Conservation (phyloP, 1,140 invertebrate species). For the Leptestheria dahalacensis region DNA sequence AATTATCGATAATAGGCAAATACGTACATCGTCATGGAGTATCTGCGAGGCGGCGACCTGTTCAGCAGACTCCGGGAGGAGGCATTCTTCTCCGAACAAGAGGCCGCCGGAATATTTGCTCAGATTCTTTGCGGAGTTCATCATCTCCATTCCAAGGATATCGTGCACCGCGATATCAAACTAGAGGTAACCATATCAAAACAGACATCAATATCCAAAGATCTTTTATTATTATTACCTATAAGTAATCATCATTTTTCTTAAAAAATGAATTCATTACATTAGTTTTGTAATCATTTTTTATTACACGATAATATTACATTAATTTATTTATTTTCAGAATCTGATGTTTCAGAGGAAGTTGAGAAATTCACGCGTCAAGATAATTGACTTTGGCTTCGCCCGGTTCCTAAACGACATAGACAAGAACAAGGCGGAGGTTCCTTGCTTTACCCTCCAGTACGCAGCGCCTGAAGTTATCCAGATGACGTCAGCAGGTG, state of each 20-base stretch:
- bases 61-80: constrained; percentile 45
- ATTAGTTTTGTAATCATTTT: too few relatives aligned
- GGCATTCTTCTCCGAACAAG: constrained; percentile 47
- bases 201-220: too few relatives aligned
- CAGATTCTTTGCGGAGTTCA: constrained; percentile 65
- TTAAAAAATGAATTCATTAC: too few relatives aligned
- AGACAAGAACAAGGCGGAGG: constrained; percentile 40
- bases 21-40: constrained; percentile 75
- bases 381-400: constrained; percentile 83
- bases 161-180: constrained; percentile 81
- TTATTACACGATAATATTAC: constrained; percentile 20
- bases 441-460: constrained; percentile 74
- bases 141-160: constrained; percentile 61
- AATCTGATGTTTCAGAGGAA: constrained; percentile 56
- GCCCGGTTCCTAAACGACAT: constrained; percentile 57
- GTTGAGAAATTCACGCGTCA: constrained; percentile 47
- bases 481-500: constrained; percentile 28
- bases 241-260: not conserved
- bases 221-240: not conserved
- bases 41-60: constrained; percentile 76
- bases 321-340: constrained; percentile 27
- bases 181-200: too few relatives aligned
- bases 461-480: constrained; percentile 88
- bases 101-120: constrained; percentile 50
- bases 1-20: too few relatives aligned